phyloP scores from a whole-genome alignment of 1,140 invertebrate species.

The Leucophenga varia region DNA sequence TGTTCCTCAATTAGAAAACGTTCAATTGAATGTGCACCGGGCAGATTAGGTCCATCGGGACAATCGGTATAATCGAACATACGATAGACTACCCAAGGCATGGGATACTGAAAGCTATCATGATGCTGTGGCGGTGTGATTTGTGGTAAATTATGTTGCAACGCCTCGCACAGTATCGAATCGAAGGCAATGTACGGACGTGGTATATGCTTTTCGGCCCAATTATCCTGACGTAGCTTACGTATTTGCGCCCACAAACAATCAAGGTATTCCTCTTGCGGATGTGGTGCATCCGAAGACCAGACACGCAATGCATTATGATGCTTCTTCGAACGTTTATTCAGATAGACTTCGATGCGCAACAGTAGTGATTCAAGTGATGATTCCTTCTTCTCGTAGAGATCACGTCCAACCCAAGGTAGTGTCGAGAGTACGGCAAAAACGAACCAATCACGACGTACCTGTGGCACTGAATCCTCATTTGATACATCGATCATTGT shows the following conservation, averaged over 20 bases:
- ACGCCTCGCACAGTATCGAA: constrained; percentile 88
- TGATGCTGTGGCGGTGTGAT: constrained; percentile 90
- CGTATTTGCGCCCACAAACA: constrained; percentile 94
- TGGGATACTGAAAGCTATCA: constrained; percentile 83
- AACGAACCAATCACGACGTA: constrained; percentile 93
- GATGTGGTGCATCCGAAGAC: constrained; percentile 87
- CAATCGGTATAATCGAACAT: constrained; percentile 99
- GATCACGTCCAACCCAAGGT: constrained; percentile 94
- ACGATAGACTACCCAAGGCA: constrained; percentile 86
- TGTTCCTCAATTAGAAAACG: constrained; percentile 98
- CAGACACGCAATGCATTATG: constrained; percentile 89
- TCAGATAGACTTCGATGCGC: constrained; percentile 93
- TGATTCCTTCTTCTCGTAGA: constrained; percentile 95
- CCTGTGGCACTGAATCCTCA: constrained; percentile 88
- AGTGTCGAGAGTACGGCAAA: constrained; percentile 92
- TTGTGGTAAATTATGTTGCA: constrained; percentile 91
- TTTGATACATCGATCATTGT: constrained; percentile 92
- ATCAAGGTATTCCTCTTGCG: constrained; percentile 98
- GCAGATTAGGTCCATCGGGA: constrained; percentile 86
- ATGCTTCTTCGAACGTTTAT: constrained; percentile 90
- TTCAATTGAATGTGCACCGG: constrained; percentile 96
- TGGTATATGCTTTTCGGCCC: constrained; percentile 95
- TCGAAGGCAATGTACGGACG: constrained; percentile 96
- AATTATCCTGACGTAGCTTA: constrained; percentile 91
- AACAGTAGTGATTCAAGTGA: constrained; percentile 89